Conservation (phyloP, 2,797 vertebrate genomes). For the Diplodus puntazzo region DNA sequence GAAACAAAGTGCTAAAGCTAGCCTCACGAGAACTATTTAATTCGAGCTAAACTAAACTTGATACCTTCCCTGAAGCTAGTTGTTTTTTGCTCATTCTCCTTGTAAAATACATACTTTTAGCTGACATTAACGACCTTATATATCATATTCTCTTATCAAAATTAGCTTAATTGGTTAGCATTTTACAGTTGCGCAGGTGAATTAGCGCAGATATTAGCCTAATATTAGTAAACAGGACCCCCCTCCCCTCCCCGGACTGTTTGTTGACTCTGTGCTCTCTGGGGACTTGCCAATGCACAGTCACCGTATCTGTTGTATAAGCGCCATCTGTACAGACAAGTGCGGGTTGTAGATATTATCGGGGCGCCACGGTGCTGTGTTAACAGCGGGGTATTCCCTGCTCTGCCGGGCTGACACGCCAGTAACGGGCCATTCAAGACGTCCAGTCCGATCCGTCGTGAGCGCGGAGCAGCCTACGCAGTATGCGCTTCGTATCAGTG, state of each 20-base stretch:
- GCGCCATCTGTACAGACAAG: background rate
- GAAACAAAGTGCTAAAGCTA: background rate
- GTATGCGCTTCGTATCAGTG: slow-evolving; percentile 64
- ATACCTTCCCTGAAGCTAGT: background rate
- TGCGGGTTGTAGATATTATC: background rate
- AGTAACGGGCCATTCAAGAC: slow-evolving; percentile 31
- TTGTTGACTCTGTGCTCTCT: background rate
- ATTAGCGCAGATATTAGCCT: slow-evolving; percentile 7
- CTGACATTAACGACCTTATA: background rate
- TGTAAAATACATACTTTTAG: background rate
- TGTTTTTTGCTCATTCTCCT: background rate
- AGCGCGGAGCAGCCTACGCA: slow-evolving; percentile 58
- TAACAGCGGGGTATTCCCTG: no score
- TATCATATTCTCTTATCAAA: background rate
- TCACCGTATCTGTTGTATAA: slow-evolving; percentile 10
- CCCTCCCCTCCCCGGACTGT: background rate
- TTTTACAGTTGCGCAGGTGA: slow-evolving; percentile 28
- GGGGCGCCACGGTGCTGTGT: background rate
- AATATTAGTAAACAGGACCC: slow-evolving; percentile 15
- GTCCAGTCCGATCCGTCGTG: slow-evolving; percentile 20
- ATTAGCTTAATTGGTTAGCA: background rate
- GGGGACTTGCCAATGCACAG: slow-evolving; percentile 29
- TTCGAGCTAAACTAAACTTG: background rate
- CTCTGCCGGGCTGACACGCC: no score
- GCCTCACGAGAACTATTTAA: background rate